Conservation (phyloP, 2,113 vertebrate species). For the Rallus limicola region DNA sequence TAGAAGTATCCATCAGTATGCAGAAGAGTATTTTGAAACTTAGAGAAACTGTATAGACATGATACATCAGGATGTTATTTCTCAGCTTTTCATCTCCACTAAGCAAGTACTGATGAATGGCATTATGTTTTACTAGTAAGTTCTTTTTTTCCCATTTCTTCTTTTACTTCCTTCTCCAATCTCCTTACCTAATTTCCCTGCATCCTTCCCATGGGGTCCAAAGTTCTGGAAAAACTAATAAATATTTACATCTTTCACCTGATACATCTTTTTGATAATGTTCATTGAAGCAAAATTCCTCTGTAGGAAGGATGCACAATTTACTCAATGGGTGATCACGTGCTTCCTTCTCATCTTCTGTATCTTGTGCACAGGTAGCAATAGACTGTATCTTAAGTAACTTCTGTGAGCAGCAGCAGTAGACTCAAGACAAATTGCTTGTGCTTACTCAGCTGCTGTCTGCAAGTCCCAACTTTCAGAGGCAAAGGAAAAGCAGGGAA, state of each 20-base stretch:
- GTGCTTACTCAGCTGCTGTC: not conserved
- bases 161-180: slow-evolving; percentile 34
- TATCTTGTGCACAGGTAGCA: not conserved
- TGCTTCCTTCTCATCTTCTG: not conserved
- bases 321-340: not conserved
- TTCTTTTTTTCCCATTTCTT: slow-evolving; percentile 42
- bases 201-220: slow-evolving; percentile 62
- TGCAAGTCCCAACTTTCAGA: not conserved
- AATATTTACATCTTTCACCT: not conserved
- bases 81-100: slow-evolving; percentile 72
- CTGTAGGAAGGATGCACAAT: not conserved
- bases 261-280: not conserved
- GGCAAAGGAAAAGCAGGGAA: not conserved
- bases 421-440: not conserved
- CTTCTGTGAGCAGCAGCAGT: not conserved
- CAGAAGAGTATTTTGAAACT: not conserved
- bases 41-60: not conserved
- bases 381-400: not conserved
- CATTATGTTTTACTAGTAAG: slow-evolving; percentile 57
- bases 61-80: not conserved
- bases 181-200: slow-evolving; percentile 69
- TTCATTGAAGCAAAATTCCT: not conserved
- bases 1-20: not conserved
- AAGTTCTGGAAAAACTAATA: not conserved
- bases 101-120: slow-evolving; percentile 68